A percentile compares a stretch with the other conserved stretches of the same genome.
Evolutionary conservation across 2,888 invertebrate genomes (phyloP).

Genomic region (Cheilosia soror): DNA sequence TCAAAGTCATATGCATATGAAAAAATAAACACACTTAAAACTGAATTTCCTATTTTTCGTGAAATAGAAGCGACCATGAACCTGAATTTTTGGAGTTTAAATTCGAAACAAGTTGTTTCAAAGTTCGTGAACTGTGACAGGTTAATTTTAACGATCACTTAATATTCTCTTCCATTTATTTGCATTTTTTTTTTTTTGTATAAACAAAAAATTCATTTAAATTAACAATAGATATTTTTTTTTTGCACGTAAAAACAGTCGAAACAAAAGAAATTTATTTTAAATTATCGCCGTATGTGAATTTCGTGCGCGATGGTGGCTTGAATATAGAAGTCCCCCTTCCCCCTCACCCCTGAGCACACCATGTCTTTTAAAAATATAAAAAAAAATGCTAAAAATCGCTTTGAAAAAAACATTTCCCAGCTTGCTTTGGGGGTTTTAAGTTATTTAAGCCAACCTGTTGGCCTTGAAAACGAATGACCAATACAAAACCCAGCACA

Average conservation of each 20-base stretch:
- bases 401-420: conserved; percentile 34
- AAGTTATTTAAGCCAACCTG: conserved; percentile 60
- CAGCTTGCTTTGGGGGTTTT: conserved; percentile 40
- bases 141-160: conserved; percentile 59
- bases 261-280: conserved; percentile 48
- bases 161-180: conserved; percentile 29
- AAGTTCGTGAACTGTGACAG: conserved; percentile 67
- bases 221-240: conserved; percentile 30
- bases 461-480: conserved; percentile 71
- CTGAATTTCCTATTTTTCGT: conserved; percentile 36
- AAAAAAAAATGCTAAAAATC: conserved; percentile 19
- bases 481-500: conserved; percentile 46
- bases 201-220: conserved; percentile 37
- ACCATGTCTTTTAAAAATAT: conserved; percentile 21
- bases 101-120: conserved; percentile 49
- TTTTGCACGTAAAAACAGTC: neutral
- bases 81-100: conserved; percentile 37
- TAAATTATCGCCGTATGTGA: conserved; percentile 48
- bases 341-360: neutral
- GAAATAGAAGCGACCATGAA: conserved; percentile 50
- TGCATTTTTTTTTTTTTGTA: neutral
- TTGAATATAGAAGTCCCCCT: conserved; percentile 11
- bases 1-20: neutral
- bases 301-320: conserved; percentile 44
- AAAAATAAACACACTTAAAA: neutral